phyloP scores from a whole-genome alignment of 1,140 invertebrate genomes.

The Maniola jurtina region DNA sequence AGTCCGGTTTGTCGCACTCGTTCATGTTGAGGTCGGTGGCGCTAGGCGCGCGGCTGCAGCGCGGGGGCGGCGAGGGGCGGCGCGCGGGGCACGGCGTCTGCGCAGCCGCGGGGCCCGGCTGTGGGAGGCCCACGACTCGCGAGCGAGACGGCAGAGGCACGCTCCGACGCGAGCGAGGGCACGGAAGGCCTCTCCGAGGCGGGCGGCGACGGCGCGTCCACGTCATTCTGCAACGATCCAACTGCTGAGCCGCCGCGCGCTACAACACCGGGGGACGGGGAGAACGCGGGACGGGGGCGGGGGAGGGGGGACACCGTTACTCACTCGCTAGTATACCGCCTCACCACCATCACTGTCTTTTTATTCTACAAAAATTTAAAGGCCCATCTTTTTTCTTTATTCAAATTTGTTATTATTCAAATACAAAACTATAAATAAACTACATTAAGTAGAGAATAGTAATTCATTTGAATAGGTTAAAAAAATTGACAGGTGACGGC shows the following conservation, averaged over 20 bases:
- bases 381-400: too few relatives aligned
- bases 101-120: constrained; percentile 14
- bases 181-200: constrained; percentile 44
- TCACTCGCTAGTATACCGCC: constrained; percentile 47
- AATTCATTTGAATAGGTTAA: too few relatives aligned
- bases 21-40: constrained; percentile 41
- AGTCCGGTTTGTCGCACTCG: constrained; percentile 28
- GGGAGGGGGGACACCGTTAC: constrained; percentile 55
- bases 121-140: constrained; percentile 8
- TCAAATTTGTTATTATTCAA: background rate
- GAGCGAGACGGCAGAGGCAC: constrained; percentile 32
- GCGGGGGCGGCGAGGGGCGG: constrained; percentile 27
- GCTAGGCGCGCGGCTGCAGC: constrained; percentile 44
- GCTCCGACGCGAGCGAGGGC: constrained; percentile 31
- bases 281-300: constrained; percentile 22
- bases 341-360: constrained; percentile 26
- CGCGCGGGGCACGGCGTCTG: constrained; percentile 29
- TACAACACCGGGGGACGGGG: constrained; percentile 50
- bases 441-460: background rate
- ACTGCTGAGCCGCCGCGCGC: constrained; percentile 65
- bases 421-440: constrained; percentile 3
- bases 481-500: constrained; percentile 26
- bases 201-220: constrained; percentile 68
- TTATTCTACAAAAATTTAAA: too few relatives aligned
- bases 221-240: constrained; percentile 75